These are phyloP conservation scores for Apogon talboti DNA, from an alignment of 2,797 vertebrate genomes.

Conservation along the genomic window DNA sequence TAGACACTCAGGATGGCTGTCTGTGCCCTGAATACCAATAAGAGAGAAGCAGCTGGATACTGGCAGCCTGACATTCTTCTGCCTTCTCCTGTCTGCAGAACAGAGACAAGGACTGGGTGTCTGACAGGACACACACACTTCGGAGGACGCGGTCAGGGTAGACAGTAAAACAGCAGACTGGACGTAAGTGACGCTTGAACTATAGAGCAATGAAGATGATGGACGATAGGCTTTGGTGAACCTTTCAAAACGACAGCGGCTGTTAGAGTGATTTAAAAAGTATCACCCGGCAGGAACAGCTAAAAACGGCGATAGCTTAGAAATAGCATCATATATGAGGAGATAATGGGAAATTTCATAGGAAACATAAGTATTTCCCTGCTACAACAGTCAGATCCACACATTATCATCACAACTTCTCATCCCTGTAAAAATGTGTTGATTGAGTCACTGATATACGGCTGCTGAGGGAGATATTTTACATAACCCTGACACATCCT, in stretches of 20 bases:
- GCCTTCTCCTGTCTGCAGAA: constrained; percentile 68
- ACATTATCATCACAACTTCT: background rate
- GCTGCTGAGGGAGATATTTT: background rate
- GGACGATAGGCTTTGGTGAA: constrained; percentile 35
- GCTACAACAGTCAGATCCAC: no score
- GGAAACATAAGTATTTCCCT: no score
- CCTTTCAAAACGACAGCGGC: constrained; percentile 31
- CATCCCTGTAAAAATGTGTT: no score
- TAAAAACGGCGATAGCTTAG: background rate
- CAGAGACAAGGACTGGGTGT: constrained; percentile 62
- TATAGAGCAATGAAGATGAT: constrained; percentile 52
- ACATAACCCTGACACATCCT: constrained; percentile 22
- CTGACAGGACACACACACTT: constrained; percentile 62
- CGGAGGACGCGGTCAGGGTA: constrained; percentile 56
- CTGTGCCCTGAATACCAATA: constrained; percentile 80
- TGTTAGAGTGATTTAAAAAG: constrained; percentile 15
- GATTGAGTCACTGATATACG: background rate
- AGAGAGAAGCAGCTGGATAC: constrained; percentile 76
- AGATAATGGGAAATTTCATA: no score
- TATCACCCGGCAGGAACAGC: constrained; percentile 11
- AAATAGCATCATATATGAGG: no score
- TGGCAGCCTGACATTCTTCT: constrained; percentile 78
- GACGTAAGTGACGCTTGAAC: constrained; percentile 63
- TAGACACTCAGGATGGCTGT: constrained; percentile 66
- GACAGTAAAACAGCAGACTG: constrained; percentile 51